Evolutionary conservation across 1,140 invertebrate genomes (phyloP).

Genomic region (Notospermus geniculatus): DNA sequence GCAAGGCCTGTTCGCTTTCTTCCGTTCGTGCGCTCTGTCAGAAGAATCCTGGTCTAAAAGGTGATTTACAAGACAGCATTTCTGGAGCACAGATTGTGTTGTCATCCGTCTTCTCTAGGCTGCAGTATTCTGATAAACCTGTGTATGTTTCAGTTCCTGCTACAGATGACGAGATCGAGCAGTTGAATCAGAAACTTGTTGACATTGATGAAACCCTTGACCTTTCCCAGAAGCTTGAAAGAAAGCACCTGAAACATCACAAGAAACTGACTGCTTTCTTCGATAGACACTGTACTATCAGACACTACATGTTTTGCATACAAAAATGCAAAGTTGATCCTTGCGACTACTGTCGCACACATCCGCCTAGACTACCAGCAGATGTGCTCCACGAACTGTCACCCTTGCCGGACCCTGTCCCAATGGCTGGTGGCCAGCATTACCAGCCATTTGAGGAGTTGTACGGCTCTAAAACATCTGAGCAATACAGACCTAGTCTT

Average conservation of each 20-base stretch:
- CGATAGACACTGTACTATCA: neutral
- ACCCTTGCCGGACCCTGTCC: neutral
- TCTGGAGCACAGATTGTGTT: neutral
- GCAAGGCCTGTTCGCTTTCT: neutral
- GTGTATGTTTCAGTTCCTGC: neutral
- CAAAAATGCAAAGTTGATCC: neutral
- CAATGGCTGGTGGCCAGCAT: neutral
- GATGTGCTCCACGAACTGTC: neutral
- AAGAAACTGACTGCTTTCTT: neutral
- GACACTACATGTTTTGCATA: neutral
- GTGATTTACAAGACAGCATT: neutral
- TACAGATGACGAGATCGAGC: neutral
- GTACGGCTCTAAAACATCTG: neutral
- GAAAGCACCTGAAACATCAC: neutral
- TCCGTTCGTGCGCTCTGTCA: neutral
- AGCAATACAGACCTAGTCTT: too few relatives aligned
- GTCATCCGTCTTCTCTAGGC: neutral
- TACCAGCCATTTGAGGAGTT: neutral
- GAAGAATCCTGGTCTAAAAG: neutral
- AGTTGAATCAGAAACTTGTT: neutral
- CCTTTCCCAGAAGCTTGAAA: neutral
- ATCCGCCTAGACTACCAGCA: neutral
- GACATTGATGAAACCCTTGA: neutral
- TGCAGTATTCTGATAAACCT: neutral
- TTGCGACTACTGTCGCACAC: neutral